Conservation (phyloP, 2,888 invertebrate species). For the Acanthopleura granulata region DNA sequence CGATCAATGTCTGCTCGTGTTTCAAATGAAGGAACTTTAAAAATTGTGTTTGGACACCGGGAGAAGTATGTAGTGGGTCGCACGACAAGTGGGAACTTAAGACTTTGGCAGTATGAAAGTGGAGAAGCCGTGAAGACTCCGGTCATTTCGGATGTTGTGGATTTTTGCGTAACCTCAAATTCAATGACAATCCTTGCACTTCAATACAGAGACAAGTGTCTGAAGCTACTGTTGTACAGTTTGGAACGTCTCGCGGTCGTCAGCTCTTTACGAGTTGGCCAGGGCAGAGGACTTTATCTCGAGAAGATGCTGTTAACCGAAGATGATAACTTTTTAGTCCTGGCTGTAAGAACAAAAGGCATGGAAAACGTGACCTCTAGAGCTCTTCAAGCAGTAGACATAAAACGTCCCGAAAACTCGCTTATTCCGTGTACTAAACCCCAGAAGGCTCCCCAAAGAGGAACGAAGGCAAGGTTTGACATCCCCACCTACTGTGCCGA, state of each 20-base stretch:
- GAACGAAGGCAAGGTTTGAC: not conserved
- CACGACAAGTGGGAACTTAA: not conserved
- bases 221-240: not conserved
- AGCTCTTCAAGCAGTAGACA: not conserved
- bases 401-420: not conserved
- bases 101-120: not conserved
- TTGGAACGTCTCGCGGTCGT: not conserved
- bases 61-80: not conserved
- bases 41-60: not conserved
- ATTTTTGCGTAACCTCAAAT: not conserved
- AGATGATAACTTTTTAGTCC: not conserved
- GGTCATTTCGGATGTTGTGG: not conserved
- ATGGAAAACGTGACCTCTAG: not conserved
- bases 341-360: not conserved
- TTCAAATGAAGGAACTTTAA: not conserved
- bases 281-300: not conserved
- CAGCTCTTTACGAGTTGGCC: not conserved
- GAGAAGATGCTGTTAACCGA: not conserved
- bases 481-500: not conserved
- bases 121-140: not conserved
- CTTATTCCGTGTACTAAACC: not conserved
- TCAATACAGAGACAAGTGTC: not conserved
- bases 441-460: not conserved
- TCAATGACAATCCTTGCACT: not conserved
- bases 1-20: not conserved